Base-by-base conservation (phyloP, 2,797 vertebrate genomes). In the Myotis vivesi region DNA sequence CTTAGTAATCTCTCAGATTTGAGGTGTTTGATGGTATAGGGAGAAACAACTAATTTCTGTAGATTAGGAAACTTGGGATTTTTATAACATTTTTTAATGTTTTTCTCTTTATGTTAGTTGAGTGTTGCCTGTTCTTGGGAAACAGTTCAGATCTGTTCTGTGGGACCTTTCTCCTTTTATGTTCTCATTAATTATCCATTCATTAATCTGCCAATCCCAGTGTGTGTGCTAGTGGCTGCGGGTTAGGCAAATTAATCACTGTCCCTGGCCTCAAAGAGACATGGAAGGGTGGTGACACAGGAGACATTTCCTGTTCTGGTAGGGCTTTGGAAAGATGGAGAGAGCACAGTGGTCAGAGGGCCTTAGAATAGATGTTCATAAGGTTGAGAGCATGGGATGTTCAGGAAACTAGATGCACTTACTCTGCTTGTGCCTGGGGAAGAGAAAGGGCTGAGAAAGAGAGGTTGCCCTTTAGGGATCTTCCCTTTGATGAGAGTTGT, bases 1-100 rank as follows among this genome's bases (percentile, higher is more conserved):
- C 25, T 86, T 28, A 66, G n/a, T 85, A 88, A 89, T 68, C 22
- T 57, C 38, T 95, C 59, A 87, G 49, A 20, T 91, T 92, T 76
- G 46, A 81, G 6, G 5, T 77, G 8, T 83, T 94, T 90, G 44
- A 68, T 77, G 16, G 73, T 95, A 80, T 91, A n/a, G 23, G 30
- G 30, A 53, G 36, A 80, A 93, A 41, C 2, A 73, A 7, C 20
- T 72, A 49, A 62, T 88, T 93, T 87, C n/a, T 66, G 4, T 49
- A 75, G 36, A 25, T 79, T 59, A 66, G 59, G 41, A 75, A 83
- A 83, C 57, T 73, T 53, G 59, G 13, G 9, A 19, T 80, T 89
- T 73, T 87, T 20, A 20, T 73, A 76, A 8, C 28, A 77, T 49
- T 92, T 94, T 88, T 0, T 55, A 80, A 91, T 62, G 66, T 80